phyloP scores from a whole-genome alignment of 2,113 vertebrate genomes.

The Deroptyus accipitrinus region DNA sequence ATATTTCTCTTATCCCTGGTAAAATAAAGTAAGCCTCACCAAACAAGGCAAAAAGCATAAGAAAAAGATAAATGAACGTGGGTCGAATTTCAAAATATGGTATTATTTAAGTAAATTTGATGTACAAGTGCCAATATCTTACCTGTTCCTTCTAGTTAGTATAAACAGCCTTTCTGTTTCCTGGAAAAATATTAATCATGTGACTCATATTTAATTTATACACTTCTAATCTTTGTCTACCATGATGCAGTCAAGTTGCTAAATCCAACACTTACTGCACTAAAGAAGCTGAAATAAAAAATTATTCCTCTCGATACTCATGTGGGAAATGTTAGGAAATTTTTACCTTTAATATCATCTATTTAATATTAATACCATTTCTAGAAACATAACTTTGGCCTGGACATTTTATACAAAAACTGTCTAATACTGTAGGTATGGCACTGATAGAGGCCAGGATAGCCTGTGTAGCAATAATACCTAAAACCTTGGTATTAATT shows the following conservation, averaged over 20 bases:
- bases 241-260: neutral
- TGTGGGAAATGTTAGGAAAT: neutral
- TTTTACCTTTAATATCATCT: neutral
- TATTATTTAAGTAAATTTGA: neutral
- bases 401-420: neutral
- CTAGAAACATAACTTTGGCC: neutral
- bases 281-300: neutral
- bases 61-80: neutral
- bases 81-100: neutral
- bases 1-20: accelerated
- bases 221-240: neutral
- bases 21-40: neutral
- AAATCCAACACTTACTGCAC: neutral
- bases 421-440: neutral
- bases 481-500: neutral
- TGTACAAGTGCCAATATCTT: neutral
- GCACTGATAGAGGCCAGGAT: neutral
- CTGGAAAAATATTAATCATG: neutral
- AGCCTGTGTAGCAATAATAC: neutral
- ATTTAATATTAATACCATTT: neutral
- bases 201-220: neutral
- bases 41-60: neutral
- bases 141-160: neutral
- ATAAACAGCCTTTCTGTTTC: neutral
- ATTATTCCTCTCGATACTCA: neutral